These are phyloP conservation scores for Nemopilema nomurai DNA, from an alignment of 30 jellyfish, hydroid and myxozoan genomes.

Conservation along the genomic window DNA sequence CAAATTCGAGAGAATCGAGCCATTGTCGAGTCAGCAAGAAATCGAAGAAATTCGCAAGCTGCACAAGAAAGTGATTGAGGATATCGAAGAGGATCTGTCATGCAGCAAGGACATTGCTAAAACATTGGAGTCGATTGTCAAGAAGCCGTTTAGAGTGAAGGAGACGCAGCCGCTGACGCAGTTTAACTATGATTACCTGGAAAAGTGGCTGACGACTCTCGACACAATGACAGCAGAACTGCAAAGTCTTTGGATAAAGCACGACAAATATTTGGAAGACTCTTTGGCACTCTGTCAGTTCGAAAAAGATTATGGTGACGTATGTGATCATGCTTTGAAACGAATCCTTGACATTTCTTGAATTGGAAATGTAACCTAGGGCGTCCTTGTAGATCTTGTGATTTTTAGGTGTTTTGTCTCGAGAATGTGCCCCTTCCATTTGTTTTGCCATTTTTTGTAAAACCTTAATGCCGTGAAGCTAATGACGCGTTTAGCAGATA, in stretches of 20 bases:
- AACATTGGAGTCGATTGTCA: constrained; percentile 71
- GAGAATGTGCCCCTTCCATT: background rate
- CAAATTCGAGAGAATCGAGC: constrained; percentile 42
- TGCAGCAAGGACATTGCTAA: constrained; percentile 81
- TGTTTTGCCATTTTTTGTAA: background rate
- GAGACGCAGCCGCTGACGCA: constrained; percentile 60
- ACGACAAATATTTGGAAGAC: constrained; percentile 60
- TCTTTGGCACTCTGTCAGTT: constrained; percentile 64
- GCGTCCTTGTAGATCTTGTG: background rate
- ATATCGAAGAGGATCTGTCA: constrained; percentile 68
- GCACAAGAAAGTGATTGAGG: constrained; percentile 74
- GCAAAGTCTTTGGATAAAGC: constrained; percentile 65
- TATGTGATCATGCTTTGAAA: constrained; percentile 1
- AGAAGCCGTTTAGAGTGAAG: constrained; percentile 65
- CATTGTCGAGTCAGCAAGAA: constrained; percentile 62
- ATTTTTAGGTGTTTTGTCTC: no score
- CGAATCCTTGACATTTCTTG: background rate
- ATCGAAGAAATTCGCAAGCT: constrained; percentile 46
- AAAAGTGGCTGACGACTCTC: constrained; percentile 66
- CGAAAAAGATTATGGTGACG: constrained; percentile 67
- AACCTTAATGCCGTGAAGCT: background rate
- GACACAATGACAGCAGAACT: constrained; percentile 50
- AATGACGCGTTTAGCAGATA: no score
- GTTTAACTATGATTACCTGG: constrained; percentile 69
- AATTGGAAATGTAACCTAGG: background rate